Evolutionary conservation across 1,140 invertebrate species (phyloP).

Genomic region (Teleopsis dalmanni): DNA sequence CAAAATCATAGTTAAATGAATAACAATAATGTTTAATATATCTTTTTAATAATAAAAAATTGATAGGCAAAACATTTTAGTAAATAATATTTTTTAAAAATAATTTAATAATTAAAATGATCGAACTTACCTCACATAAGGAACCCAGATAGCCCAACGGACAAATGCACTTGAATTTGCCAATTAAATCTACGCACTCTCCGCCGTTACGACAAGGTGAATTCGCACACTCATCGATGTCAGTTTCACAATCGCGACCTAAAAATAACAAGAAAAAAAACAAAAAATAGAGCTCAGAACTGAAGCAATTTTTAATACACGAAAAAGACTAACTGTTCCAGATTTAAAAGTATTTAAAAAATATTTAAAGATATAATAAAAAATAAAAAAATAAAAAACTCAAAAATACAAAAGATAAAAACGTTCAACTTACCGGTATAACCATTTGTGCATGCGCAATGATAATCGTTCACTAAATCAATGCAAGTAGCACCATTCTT

Average conservation of each 20-base stretch:
- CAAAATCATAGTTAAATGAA: too few species aligned
- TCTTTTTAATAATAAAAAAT: too few species aligned
- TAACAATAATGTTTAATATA: too few species aligned
- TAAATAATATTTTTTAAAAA: slow-evolving; percentile 2
- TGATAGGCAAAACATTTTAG: too few species aligned
- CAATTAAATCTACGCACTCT: slow-evolving; percentile 64
- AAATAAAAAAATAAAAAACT: slow-evolving; percentile 4
- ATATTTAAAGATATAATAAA: neutral
- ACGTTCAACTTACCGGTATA: slow-evolving; percentile 56
- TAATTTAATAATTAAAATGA: too few species aligned
- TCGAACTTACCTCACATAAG: slow-evolving; percentile 56
- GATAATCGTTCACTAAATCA: slow-evolving; percentile 74
- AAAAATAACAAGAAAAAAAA: neutral
- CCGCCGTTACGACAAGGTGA: slow-evolving; percentile 75
- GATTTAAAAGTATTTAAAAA: slow-evolving; percentile 13
- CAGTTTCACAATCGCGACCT: slow-evolving; percentile 61
- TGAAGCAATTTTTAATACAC: neutral
- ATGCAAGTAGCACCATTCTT: slow-evolving; percentile 66
- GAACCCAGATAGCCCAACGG: slow-evolving; percentile 71
- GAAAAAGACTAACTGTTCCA: neutral
- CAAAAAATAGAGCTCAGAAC: neutral
- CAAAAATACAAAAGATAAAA: neutral
- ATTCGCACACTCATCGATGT: slow-evolving; percentile 60
- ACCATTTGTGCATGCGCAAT: slow-evolving; percentile 68
- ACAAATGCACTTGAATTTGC: slow-evolving; percentile 66